Percentiles rank a stretch among this genome's conserved stretches.
Evolutionary conservation across 1,140 invertebrate species (phyloP).

Genomic region (Aphelinus atriplicis): DNA sequence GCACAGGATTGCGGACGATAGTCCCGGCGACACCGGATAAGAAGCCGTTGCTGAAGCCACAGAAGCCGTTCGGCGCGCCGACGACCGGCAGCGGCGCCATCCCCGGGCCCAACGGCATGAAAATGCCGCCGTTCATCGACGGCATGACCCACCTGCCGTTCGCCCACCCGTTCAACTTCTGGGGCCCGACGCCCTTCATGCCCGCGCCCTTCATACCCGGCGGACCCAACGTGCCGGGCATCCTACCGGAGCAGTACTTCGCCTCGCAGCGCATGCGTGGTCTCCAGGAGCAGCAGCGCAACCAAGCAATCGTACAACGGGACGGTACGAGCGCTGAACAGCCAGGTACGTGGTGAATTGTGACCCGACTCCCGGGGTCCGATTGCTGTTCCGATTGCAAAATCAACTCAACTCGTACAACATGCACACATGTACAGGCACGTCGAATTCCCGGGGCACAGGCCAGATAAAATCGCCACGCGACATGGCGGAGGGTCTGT

Average conservation of each 20-base stretch:
- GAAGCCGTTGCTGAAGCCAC: conserved; percentile 55
- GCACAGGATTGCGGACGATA: conserved; percentile 61
- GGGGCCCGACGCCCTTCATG: conserved; percentile 74
- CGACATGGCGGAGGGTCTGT: conserved; percentile 71
- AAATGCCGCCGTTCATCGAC: conserved; percentile 71
- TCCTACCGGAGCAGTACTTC: conserved; percentile 75
- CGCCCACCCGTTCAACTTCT: conserved; percentile 69
- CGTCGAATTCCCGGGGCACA: conserved; percentile 55
- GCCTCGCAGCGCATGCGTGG: conserved; percentile 84
- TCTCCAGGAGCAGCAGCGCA: conserved; percentile 75
- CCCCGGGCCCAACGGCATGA: conserved; percentile 73
- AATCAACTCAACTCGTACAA: no score
- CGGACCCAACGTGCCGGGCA: conserved; percentile 64
- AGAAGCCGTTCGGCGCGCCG: conserved; percentile 70
- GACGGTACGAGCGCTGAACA: conserved; percentile 37
- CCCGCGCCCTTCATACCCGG: conserved; percentile 68
- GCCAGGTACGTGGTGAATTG: conserved; percentile 9
- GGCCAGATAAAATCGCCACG: conserved; percentile 66
- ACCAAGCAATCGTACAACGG: conserved; percentile 53
- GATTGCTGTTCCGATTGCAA: not conserved
- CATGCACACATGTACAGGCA: conserved; percentile 39
- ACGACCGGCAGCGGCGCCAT: conserved; percentile 58
- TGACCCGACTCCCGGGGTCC: not conserved
- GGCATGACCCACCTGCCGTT: conserved; percentile 70
- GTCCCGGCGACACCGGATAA: conserved; percentile 60